Evolutionary conservation across 2,888 invertebrate species (phyloP), one percentile per base, ranked within the genome.

Genomic region (Rosalia funebris): DNA sequence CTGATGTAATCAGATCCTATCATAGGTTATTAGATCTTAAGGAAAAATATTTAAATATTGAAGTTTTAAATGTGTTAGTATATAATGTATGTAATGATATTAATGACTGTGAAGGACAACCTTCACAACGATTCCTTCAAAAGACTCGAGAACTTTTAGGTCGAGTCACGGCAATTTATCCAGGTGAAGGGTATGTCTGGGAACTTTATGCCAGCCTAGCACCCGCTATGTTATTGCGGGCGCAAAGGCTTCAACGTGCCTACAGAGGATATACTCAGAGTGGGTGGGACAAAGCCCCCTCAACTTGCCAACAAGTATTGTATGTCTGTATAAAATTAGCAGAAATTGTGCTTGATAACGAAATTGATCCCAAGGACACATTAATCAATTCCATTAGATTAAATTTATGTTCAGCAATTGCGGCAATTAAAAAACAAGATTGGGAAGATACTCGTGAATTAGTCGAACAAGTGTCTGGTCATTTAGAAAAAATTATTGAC

Each of bases 21-120:
- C 91, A 95, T 79, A 88, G 95, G 15, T 82, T 98, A 44, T 82
- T 96, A 25, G 96, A 98, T 76, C 81, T 98, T n/a, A 90, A 88
- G 79, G 88, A 87, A 52, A 90, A 91, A 75, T 93, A 91, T 77
- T 82, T 90, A 0, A 96, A 96, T 76, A 77, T 87, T 0, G 89
- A 92, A 80, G 88, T 96, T 15, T 82, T 96, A 11, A 82, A 84
- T 16, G 86, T 94, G 48, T 80, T 96, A 9, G 88, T 90, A 0
- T 86, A 85, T 55, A 91, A 91, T 11, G 86, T 95, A 36, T 79
- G 86, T 1, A 84, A 88, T 37, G 85, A 91, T 63, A 78, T 84
- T 19, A 82, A 82, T 4, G 92, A 93, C 76, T 86, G 86, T 10
- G 85, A 87, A 3, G 86, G 86, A 0, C 81, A 84, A 60, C 81